These are phyloP conservation scores for Chironomus tentans DNA, from an alignment of 2,888 invertebrate genomes.

Conservation along the genomic window DNA sequence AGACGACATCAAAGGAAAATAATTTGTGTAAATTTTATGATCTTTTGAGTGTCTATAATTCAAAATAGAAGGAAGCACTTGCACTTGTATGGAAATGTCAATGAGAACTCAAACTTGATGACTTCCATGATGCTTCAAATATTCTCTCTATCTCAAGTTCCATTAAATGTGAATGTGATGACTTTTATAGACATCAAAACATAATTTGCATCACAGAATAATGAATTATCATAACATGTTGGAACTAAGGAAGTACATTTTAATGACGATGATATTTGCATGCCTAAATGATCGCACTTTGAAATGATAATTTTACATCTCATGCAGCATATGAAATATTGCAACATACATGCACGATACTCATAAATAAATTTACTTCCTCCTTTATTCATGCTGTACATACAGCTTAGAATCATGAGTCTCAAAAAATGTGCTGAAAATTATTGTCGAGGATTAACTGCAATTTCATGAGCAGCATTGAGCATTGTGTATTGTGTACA, in stretches of 20 bases:
- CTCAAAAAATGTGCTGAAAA: not conserved
- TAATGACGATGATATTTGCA: not conserved
- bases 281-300: constrained; percentile 14
- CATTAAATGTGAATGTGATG: not conserved
- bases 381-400: not conserved
- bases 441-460: not conserved
- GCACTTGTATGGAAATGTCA: no score
- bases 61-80: no score
- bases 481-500: not conserved
- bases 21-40: not conserved
- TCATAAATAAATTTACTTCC: not conserved
- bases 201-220: not conserved
- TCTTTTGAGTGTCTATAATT: not conserved
- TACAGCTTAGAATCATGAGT: no score
- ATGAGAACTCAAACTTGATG: no score
- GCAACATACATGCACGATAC: not conserved
- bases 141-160: no score
- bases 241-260: not conserved
- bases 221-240: not conserved
- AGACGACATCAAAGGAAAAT: not conserved
- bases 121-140: no score
- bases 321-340: not conserved
- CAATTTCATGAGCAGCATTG: not conserved
- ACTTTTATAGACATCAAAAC: not conserved
- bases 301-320: not conserved